Percentiles rank a stretch among this genome's conserved stretches.
Conservation (phyloP, 2,888 invertebrate species). For the Hipparchia semele region DNA sequence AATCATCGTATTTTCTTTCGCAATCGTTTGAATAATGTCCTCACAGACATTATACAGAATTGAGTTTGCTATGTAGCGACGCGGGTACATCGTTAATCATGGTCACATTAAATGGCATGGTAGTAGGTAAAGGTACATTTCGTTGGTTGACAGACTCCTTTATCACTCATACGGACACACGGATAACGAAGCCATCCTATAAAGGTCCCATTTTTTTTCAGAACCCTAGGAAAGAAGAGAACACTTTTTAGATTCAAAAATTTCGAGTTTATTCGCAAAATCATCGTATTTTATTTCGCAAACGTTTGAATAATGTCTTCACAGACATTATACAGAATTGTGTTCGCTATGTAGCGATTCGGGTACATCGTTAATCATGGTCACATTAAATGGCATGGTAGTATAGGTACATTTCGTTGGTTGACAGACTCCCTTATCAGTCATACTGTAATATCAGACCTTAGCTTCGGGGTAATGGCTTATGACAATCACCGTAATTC, state of each 20-base stretch:
- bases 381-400: not conserved
- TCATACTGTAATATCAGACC: slow-evolving; percentile 2
- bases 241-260: not conserved
- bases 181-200: too few species aligned
- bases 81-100: slow-evolving; percentile 1
- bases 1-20: not conserved
- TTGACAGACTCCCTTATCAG: not conserved
- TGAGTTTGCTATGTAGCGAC: not conserved
- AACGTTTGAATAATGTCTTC: not conserved
- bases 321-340: not conserved
- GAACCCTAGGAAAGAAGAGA: too few species aligned
- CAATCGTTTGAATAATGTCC: not conserved
- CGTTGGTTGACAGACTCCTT: not conserved
- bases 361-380: slow-evolving; percentile 5
- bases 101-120: not conserved
- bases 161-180: too few species aligned
- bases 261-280: not conserved
- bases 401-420: not conserved
- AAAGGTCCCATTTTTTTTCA: not conserved
- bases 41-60: not conserved
- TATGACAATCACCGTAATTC: not conserved
- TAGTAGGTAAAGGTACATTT: not conserved
- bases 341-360: not conserved
- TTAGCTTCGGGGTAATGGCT: not conserved
- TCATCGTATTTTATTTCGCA: not conserved